Conservation (phyloP, 30 jellyfish, hydroid and myxozoan species). For the Aurelia coerulea region DNA sequence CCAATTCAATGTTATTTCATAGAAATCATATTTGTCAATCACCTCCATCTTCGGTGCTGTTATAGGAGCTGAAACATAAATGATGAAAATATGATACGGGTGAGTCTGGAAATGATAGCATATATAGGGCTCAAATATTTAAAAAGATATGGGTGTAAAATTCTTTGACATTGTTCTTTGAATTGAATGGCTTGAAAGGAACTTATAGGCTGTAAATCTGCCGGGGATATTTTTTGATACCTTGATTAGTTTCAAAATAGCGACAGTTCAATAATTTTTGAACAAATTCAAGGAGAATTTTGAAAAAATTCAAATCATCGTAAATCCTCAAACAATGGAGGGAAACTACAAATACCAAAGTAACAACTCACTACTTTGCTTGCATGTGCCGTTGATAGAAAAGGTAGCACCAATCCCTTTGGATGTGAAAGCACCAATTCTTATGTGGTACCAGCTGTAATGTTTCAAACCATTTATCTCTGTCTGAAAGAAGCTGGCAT, state of each 20-base stretch:
- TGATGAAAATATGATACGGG: not conserved
- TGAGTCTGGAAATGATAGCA: not conserved
- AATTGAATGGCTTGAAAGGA: too few species aligned
- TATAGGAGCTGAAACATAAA: constrained; percentile 22
- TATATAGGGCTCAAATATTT: too few species aligned
- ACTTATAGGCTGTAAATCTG: too few species aligned
- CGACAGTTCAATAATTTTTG: too few species aligned
- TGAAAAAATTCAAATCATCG: too few species aligned
- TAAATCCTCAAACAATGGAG: too few species aligned
- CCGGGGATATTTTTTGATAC: too few species aligned
- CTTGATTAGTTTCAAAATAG: too few species aligned
- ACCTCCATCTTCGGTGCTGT: constrained; percentile 47
- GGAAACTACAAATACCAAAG: too few species aligned
- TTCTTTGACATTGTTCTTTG: too few species aligned
- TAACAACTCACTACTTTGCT: constrained; percentile 35
- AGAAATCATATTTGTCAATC: constrained; percentile 29
- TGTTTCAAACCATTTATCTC: constrained; percentile 31
- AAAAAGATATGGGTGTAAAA: too few species aligned
- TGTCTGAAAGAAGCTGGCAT: constrained; percentile 8
- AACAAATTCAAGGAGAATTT: too few species aligned
- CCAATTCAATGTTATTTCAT: constrained; percentile 38
- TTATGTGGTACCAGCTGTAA: constrained; percentile 50
- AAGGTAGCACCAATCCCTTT: constrained; percentile 45
- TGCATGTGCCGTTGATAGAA: constrained; percentile 45
- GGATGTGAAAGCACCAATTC: constrained; percentile 63